These are phyloP conservation scores for Podarcis raffonei DNA, from an alignment of 2,113 vertebrate species.

Conservation along the genomic window DNA sequence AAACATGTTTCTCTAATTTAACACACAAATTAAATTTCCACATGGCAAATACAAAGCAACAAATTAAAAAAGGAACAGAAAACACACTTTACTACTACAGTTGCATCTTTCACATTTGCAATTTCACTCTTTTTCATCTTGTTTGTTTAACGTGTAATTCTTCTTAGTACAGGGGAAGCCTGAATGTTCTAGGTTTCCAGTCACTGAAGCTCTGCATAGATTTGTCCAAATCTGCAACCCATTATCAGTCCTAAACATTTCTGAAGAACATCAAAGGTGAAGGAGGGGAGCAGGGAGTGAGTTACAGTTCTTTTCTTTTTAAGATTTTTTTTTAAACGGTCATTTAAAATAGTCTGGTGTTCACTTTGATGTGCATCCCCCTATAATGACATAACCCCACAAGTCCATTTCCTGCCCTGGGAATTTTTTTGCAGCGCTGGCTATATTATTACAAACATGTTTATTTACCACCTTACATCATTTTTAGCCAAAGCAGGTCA, in stretches of 20 bases:
- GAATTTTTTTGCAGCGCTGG: conserved; percentile 63
- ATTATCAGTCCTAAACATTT: background rate
- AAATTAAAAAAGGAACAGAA: background rate
- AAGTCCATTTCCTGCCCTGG: conserved; percentile 59
- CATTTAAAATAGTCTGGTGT: conserved; percentile 48
- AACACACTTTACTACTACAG: background rate
- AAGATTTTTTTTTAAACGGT: conserved; percentile 43
- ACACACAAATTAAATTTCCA: background rate
- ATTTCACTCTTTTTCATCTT: background rate
- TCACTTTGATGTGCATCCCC: conserved; percentile 46
- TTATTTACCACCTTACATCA: conserved; percentile 72
- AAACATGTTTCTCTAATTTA: background rate
- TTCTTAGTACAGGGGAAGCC: background rate
- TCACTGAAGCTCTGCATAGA: background rate
- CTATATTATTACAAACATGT: conserved; percentile 66
- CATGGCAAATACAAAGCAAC: background rate
- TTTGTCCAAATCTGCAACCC: background rate
- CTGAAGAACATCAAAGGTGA: conserved; percentile 49
- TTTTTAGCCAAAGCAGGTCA: conserved; percentile 57
- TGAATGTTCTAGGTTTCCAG: background rate
- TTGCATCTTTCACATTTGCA: background rate
- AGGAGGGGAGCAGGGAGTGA: conserved; percentile 42
- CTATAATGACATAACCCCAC: conserved; percentile 67
- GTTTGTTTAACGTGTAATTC: background rate
- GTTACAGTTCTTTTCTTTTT: conserved; percentile 11